phyloP scores from a whole-genome alignment of 2,797 vertebrate genomes.

The Falco biarmicus region DNA sequence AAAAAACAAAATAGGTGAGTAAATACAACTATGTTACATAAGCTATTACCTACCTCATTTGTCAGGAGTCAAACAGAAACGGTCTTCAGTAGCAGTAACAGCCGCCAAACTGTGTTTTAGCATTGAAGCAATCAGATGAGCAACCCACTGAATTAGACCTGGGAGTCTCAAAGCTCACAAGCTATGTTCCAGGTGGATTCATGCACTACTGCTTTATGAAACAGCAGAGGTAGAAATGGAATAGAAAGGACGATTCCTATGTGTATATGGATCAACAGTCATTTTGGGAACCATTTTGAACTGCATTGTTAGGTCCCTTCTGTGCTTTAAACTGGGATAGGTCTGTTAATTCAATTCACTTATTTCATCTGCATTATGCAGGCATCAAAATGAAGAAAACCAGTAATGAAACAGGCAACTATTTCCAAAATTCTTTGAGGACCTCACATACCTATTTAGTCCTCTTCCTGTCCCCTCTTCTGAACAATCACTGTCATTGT shows the following conservation, averaged over 20 bases:
- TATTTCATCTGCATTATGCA: background rate
- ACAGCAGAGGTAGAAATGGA: background rate
- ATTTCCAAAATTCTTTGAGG: background rate
- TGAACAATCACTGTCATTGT: background rate
- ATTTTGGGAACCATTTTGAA: conserved; percentile 18
- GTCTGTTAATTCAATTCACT: conserved; percentile 11
- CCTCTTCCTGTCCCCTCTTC: background rate
- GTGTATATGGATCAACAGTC: background rate
- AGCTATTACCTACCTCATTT: background rate
- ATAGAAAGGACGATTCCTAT: background rate
- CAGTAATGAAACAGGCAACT: background rate
- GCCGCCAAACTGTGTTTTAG: background rate
- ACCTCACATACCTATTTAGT: background rate
- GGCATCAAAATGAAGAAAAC: conserved; percentile 8
- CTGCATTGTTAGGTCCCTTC: background rate
- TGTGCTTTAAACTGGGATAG: background rate
- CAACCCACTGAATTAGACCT: background rate
- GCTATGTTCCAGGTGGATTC: background rate
- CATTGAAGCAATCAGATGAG: background rate
- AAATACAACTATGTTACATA: background rate
- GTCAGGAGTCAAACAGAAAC: background rate
- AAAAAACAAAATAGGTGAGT: background rate
- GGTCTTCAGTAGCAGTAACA: background rate
- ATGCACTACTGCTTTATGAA: conserved; percentile 6
- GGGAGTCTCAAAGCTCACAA: conserved; percentile 13